Conservation (phyloP, 2,113 vertebrate genomes). For the Onychostruthus taczanowskii region DNA sequence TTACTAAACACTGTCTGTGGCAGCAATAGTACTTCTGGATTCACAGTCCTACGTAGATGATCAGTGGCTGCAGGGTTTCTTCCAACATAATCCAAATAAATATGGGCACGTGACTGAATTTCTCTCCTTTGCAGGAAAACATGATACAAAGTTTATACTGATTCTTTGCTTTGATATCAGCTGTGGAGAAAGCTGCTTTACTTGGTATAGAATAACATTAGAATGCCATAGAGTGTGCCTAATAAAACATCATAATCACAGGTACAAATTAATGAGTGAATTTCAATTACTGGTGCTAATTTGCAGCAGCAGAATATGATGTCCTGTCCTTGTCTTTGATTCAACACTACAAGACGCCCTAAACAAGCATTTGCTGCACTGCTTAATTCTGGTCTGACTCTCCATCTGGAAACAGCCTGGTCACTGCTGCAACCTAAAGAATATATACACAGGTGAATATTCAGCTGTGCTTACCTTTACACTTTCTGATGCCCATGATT, state of each 20-base stretch:
- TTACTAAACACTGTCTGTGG: rapidly evolving
- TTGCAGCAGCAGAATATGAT: not conserved
- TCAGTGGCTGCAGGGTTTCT: not conserved
- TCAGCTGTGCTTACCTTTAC: not conserved
- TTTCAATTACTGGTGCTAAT: not conserved
- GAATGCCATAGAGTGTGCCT: not conserved
- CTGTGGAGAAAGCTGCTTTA: not conserved
- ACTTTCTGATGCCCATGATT: not conserved
- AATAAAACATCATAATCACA: not conserved
- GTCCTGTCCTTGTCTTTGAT: not conserved
- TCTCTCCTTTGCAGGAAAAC: not conserved
- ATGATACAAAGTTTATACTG: not conserved
- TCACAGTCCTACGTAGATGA: not conserved
- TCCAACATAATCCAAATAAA: not conserved
- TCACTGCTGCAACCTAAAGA: not conserved
- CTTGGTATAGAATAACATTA: not conserved
- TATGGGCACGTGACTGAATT: not conserved
- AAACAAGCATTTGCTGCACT: not conserved
- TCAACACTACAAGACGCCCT: not conserved
- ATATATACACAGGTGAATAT: not conserved
- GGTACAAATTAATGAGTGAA: not conserved
- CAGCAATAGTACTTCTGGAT: not conserved
- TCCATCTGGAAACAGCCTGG: not conserved
- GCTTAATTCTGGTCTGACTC: not conserved
- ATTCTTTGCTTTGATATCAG: not conserved